phyloP scores from a whole-genome alignment of 2,113 vertebrate genomes.

The Epinephelus cyanopodus region DNA sequence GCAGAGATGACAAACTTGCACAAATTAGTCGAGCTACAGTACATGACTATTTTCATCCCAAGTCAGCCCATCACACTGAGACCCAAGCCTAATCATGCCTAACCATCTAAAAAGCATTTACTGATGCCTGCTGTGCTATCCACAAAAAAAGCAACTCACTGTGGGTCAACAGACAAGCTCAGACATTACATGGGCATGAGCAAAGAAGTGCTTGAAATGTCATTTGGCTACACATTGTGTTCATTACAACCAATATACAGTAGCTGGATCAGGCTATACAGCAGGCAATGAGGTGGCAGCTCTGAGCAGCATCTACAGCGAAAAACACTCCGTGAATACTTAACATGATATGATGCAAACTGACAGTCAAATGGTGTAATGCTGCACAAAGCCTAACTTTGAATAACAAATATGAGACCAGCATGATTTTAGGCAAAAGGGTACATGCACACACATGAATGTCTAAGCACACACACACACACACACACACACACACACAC shows the following conservation, averaged over 20 bases:
- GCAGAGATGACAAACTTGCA: slow-evolving; percentile 58
- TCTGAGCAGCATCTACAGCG: slow-evolving; percentile 54
- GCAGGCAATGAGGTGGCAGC: slow-evolving; percentile 42
- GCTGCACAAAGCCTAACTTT: slow-evolving; percentile 45
- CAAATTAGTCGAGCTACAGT: slow-evolving; percentile 43
- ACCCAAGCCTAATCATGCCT: not conserved
- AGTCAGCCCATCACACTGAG: slow-evolving; percentile 1
- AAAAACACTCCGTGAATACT: slow-evolving; percentile 57
- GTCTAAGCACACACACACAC: not conserved
- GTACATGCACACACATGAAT: not conserved
- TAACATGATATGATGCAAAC: slow-evolving; percentile 69
- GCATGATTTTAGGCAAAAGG: slow-evolving; percentile 14
- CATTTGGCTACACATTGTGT: slow-evolving; percentile 30
- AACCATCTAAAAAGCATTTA: slow-evolving; percentile 29
- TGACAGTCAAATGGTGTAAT: slow-evolving; percentile 67
- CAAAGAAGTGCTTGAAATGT: slow-evolving; percentile 34
- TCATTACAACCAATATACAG: slow-evolving; percentile 44
- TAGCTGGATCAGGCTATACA: slow-evolving; percentile 27
- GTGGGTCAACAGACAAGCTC: slow-evolving; percentile 23
- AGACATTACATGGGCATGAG: slow-evolving; percentile 20
- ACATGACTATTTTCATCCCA: slow-evolving; percentile 37
- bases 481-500: not conserved
- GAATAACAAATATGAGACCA: slow-evolving; percentile 52
- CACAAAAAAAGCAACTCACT: slow-evolving; percentile 24
- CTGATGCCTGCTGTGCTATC: not conserved